Percentiles rank a stretch among this genome's conserved stretches.
These are phyloP conservation scores for Amblyjoppa proteus DNA, from an alignment of 2,888 invertebrate species.

Conservation along the genomic window DNA sequence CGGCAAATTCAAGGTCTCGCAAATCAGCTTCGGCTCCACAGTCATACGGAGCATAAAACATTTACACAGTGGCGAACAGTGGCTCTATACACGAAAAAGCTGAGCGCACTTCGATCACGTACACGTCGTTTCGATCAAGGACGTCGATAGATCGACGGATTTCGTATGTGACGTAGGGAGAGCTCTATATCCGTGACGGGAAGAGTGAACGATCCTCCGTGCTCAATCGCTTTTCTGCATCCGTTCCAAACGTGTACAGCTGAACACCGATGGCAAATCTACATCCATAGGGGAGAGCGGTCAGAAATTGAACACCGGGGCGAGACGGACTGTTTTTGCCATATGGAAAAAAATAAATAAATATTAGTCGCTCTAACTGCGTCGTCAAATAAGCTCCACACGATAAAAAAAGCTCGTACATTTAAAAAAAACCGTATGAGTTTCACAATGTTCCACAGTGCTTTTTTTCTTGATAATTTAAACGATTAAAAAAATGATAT, in stretches of 20 bases:
- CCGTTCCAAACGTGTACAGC: slow-evolving; percentile 7
- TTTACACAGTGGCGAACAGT: slow-evolving; percentile 8
- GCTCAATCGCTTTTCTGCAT: slow-evolving; percentile 53
- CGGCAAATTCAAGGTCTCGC: slow-evolving; percentile 74
- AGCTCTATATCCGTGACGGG: slow-evolving; percentile 14
- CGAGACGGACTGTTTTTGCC: too few species aligned
- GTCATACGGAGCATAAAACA: background rate
- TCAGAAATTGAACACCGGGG: background rate
- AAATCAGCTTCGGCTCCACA: slow-evolving; percentile 52
- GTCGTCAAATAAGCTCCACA: background rate
- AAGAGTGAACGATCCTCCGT: slow-evolving; percentile 39
- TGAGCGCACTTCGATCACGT: slow-evolving; percentile 56
- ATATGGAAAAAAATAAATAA: too few species aligned
- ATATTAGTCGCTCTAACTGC: too few species aligned
- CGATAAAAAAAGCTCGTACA: too few species aligned
- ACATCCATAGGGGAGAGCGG: background rate
- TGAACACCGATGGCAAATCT: background rate
- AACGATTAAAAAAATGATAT: too few species aligned
- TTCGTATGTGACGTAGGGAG: slow-evolving; percentile 35
- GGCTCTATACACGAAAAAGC: slow-evolving; percentile 23
- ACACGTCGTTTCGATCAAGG: slow-evolving; percentile 34
- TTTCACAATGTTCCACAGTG: too few species aligned
- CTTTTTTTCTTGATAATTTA: too few species aligned
- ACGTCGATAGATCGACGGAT: slow-evolving; percentile 53
- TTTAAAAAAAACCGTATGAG: too few species aligned